These are phyloP conservation scores for Eleutherodactylus coqui DNA, from an alignment of 2,797 vertebrate species.

Conservation along the genomic window DNA sequence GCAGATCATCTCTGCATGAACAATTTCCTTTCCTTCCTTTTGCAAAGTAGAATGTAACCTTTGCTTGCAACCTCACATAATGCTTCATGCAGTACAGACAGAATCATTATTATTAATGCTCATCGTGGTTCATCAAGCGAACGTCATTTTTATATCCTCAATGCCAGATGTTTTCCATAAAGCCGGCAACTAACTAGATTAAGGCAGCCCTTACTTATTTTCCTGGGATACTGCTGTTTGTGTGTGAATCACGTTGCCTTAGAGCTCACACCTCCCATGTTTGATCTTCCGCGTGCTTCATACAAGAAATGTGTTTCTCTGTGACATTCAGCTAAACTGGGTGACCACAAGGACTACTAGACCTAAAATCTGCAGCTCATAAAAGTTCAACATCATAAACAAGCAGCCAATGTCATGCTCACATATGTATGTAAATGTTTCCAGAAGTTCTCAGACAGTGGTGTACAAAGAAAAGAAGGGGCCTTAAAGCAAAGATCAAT, in stretches of 20 bases:
- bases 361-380: neutral
- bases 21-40: conserved; percentile 24
- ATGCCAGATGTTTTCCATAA: conserved; percentile 51
- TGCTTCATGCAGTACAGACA: conserved; percentile 15
- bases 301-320: neutral
- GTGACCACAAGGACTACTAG: neutral
- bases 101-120: conserved; percentile 27
- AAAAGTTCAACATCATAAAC: neutral
- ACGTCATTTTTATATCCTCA: conserved; percentile 12
- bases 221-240: conserved; percentile 17
- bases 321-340: neutral
- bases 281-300: neutral
- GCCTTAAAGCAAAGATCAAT: neutral
- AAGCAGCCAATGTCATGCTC: neutral
- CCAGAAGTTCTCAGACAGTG: neutral
- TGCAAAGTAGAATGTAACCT: conserved; percentile 27
- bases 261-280: neutral
- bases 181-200: conserved; percentile 23
- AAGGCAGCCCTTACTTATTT: conserved; percentile 27
- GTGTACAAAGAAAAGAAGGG: neutral
- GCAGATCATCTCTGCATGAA: conserved; percentile 26
- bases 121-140: neutral
- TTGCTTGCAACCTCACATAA: conserved; percentile 4
- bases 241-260: conserved; percentile 15
- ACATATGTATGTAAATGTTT: neutral